These are phyloP conservation scores for Cochlearius cochlearius DNA, from an alignment of 2,113 vertebrate species.

Conservation along the genomic window DNA sequence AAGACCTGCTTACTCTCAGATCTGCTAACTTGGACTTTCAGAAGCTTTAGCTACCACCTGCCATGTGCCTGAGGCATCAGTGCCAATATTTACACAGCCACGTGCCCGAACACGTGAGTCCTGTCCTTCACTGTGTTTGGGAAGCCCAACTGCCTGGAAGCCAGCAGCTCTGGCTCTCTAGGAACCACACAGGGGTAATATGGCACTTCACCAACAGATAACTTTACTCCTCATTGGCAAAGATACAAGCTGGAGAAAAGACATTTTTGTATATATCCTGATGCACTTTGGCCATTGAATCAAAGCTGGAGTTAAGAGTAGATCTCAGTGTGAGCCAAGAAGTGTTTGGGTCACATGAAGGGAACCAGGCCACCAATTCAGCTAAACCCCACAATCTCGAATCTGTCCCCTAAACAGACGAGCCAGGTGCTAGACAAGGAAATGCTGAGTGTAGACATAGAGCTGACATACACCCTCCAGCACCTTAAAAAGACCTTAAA, in stretches of 20 bases:
- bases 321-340: not conserved
- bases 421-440: not conserved
- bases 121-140: not conserved
- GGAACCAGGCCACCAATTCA: not conserved
- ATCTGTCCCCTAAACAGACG: not conserved
- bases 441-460: not conserved
- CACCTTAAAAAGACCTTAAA: not conserved
- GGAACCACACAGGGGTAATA: not conserved
- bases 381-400: not conserved
- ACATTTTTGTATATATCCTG: not conserved
- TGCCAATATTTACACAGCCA: not conserved
- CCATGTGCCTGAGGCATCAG: not conserved
- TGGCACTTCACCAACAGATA: not conserved
- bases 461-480: not conserved
- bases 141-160: not conserved
- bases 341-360: not conserved
- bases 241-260: not conserved
- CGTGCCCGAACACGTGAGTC: rapidly evolving
- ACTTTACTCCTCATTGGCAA: not conserved
- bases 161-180: not conserved
- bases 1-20: not conserved
- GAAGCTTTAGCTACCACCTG: not conserved
- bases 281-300: not conserved
- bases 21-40: not conserved
- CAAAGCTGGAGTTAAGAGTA: not conserved